Base-by-base conservation (phyloP, 2,888 invertebrate genomes). In the Entomobrya multifasciata region DNA sequence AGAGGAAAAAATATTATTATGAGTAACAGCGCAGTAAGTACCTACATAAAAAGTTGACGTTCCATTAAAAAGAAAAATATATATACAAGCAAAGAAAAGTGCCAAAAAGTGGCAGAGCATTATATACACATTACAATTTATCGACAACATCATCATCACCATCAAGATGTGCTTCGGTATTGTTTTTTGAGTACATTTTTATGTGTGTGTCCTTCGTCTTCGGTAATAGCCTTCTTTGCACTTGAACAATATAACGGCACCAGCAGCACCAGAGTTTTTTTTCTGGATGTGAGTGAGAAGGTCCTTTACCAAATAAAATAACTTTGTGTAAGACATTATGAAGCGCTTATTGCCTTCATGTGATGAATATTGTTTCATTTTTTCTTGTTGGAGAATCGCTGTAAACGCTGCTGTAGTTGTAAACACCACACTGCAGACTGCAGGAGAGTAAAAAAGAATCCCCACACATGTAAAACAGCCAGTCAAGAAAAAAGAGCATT, bases 141-240 rank as follows among this genome's bases (percentile, higher is more conserved):
- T 72, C n/a, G 49, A 49, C 72, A 72, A 72, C 49, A 47, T 49
- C 72, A 70, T n/a, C 41, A 41, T n/a, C 41, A 65, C 17, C 62
- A 41, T 25, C 60, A 60, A 4, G 41, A 67, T 41, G 41, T 67
- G 20, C 22, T 44, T 47, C 15, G 13, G 11, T 47, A 70, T 65
- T 65, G 47, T 36, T 36, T 36, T 36, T 36, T 36, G 36, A 6
- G 36, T 36, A 36, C 36, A 36, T 36, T 70, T 70, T 70, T 44
- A 62, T 67, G 41, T 20, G 70, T 17, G 47, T 74, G 74, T 49
- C 74, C 74, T 74, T 74, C 52, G 74, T 30, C 17, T 52, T 74
- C 4, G 4, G 36, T 49, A 52, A 74, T 74, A 74, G 74, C 74
- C 74, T 70, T 27, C 74, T 74, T 70, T 62, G 47, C 70, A 70